These are phyloP conservation scores for Campoletis sonorensis DNA, from an alignment of 1,140 invertebrate species.

Conservation along the genomic window DNA sequence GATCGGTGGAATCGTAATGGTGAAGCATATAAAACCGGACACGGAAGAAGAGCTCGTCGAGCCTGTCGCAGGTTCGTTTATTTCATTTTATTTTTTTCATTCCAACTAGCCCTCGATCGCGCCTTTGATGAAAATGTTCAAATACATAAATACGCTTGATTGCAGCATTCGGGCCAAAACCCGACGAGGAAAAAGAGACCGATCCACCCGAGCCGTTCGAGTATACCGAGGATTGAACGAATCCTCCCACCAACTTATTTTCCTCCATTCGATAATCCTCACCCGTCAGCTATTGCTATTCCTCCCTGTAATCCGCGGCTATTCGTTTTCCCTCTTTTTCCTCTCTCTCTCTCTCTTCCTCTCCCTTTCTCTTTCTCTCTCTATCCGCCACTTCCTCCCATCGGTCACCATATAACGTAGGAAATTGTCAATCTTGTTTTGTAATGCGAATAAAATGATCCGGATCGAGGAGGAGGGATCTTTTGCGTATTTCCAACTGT, in stretches of 20 bases:
- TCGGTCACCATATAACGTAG: not conserved
- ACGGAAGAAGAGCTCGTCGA: slow-evolving; percentile 92
- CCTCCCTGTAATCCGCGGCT: not conserved
- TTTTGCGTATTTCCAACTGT: not conserved
- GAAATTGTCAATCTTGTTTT: slow-evolving; percentile 31
- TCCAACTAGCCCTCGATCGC: not conserved
- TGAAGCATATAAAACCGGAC: slow-evolving; percentile 88
- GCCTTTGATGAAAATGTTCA: no score
- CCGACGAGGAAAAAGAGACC: slow-evolving; percentile 96
- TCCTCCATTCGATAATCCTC: not conserved
- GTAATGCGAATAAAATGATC: slow-evolving; percentile 33
- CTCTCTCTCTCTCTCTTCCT: not conserved
- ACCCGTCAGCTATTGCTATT: slow-evolving; percentile 36
- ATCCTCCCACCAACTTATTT: no score
- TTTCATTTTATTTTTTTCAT: slow-evolving; percentile 37
- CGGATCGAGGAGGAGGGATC: not conserved
- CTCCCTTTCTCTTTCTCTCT: not conserved
- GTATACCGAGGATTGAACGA: slow-evolving; percentile 89
- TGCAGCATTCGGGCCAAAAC: slow-evolving; percentile 92
- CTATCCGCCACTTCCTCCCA: not conserved
- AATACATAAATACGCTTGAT: no score
- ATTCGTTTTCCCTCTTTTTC: not conserved
- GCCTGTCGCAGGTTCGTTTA: slow-evolving; percentile 85
- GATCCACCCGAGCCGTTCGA: slow-evolving; percentile 98
- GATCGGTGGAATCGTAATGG: slow-evolving; percentile 97